Percentiles rank a stretch among this genome's conserved stretches.
These are phyloP conservation scores for Mus pahari DNA, from an alignment of 2,113 vertebrate genomes.

Conservation along the genomic window DNA sequence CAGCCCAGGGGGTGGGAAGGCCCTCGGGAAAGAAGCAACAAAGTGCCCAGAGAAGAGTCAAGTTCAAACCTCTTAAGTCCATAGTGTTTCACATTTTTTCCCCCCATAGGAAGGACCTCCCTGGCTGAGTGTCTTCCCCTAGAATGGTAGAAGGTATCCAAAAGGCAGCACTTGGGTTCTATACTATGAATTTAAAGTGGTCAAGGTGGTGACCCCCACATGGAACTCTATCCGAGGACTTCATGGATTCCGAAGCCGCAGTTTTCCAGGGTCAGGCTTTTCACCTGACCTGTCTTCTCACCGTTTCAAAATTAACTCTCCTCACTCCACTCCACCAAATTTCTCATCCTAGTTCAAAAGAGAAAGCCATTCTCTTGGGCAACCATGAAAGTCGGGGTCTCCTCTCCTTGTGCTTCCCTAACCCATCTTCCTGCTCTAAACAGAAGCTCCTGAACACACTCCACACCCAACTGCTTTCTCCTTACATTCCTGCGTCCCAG, in stretches of 20 bases:
- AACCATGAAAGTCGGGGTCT: not conserved
- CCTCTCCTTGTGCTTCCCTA: not conserved
- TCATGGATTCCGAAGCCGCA: not conserved
- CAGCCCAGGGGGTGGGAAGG: not conserved
- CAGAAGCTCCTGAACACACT: not conserved
- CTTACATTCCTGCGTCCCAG: not conserved
- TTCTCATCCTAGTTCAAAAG: not conserved
- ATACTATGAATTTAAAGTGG: not conserved
- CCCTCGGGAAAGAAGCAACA: not conserved
- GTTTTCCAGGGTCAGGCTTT: not conserved
- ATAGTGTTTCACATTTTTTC: not conserved
- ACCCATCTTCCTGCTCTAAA: accelerated
- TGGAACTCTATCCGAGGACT: not conserved
- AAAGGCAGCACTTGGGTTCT: not conserved
- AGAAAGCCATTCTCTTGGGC: not conserved
- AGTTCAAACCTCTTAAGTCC: not conserved
- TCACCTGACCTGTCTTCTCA: not conserved
- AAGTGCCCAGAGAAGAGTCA: not conserved
- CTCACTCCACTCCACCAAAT: not conserved
- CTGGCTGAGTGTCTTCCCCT: not conserved
- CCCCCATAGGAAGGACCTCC: not conserved
- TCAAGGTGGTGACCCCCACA: not conserved
- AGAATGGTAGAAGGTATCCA: not conserved
- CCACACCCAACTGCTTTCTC: not conserved
- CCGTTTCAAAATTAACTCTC: not conserved